A percentile compares a stretch with the other conserved stretches of the same genome.
Conservation (phyloP, 2,113 vertebrate species). For the Microcebus ravelobensis region DNA sequence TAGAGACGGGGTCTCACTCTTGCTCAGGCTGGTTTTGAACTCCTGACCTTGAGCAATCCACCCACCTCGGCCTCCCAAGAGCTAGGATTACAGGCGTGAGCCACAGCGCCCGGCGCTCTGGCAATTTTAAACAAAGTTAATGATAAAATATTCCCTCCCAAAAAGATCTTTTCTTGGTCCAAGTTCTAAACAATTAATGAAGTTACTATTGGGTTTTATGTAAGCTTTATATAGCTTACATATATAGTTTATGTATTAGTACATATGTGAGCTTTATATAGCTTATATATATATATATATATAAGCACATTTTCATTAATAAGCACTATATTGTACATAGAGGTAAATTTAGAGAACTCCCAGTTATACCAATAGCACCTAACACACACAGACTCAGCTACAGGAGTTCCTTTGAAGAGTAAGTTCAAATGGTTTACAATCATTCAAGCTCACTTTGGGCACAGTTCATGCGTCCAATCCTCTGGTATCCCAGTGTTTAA, state of each 20-base stretch:
- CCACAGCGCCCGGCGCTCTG: too few relatives aligned
- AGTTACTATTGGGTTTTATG: background rate
- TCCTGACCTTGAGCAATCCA: too few relatives aligned
- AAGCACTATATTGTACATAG: background rate
- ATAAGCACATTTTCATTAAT: conserved; percentile 5
- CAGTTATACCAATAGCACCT: background rate
- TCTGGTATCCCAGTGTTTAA: background rate
- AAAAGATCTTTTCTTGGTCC: background rate
- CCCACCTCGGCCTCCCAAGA: too few relatives aligned
- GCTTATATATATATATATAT: too few relatives aligned
- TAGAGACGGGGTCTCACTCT: too few relatives aligned
- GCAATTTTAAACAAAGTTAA: background rate
- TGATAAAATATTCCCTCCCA: background rate
- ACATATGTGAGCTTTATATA: background rate
- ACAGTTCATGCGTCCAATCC: background rate
- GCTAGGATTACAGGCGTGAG: too few relatives aligned
- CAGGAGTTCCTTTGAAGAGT: background rate
- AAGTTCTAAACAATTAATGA: background rate
- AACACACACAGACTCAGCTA: background rate
- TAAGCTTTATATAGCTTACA: background rate
- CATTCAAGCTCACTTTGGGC: background rate
- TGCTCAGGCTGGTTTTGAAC: too few relatives aligned
- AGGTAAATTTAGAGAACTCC: background rate
- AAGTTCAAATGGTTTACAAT: conserved; percentile 25
- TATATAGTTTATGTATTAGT: background rate